Evolutionary conservation across 2,888 invertebrate species (phyloP).

Genomic region (Euproctis similis): DNA sequence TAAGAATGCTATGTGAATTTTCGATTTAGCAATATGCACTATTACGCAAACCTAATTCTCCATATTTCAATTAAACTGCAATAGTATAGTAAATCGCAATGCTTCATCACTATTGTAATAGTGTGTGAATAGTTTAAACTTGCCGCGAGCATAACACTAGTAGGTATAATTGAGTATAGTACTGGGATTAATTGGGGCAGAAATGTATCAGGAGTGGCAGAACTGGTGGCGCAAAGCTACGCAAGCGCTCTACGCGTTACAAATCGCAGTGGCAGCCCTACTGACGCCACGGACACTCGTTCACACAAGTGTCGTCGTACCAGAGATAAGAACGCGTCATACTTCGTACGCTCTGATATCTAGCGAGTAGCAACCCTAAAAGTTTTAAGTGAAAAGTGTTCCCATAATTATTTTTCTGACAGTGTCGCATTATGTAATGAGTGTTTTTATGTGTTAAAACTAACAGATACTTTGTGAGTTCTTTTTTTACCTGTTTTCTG

Average conservation of each 20-base stretch:
- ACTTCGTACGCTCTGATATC: slow-evolving; percentile 15
- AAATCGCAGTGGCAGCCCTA: slow-evolving; percentile 58
- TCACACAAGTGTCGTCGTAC: slow-evolving; percentile 21
- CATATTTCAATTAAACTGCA: no score
- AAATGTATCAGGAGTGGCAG: slow-evolving; percentile 70
- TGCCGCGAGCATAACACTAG: slow-evolving; percentile 32
- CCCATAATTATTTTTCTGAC: slow-evolving; percentile 15
- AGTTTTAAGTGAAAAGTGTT: slow-evolving; percentile 23
- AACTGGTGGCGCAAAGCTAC: slow-evolving; percentile 57
- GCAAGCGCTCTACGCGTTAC: slow-evolving; percentile 58
- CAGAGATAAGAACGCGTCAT: slow-evolving; percentile 16
- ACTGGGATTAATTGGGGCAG: slow-evolving; percentile 69
- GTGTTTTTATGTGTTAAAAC: slow-evolving; percentile 35
- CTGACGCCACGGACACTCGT: slow-evolving; percentile 50
- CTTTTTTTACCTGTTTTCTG: slow-evolving; percentile 6
- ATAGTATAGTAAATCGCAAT: no score
- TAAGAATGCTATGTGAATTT: no score
- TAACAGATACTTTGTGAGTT: slow-evolving; percentile 27
- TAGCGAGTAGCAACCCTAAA: slow-evolving; percentile 16
- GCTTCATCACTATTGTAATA: no score
- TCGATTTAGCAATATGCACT: no score
- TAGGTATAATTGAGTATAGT: slow-evolving; percentile 65
- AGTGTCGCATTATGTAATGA: slow-evolving; percentile 29
- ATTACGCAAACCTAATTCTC: no score
- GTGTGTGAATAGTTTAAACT: slow-evolving; percentile 25